Conservation (phyloP, 2,888 invertebrate genomes). For the Agrochola macilenta region DNA sequence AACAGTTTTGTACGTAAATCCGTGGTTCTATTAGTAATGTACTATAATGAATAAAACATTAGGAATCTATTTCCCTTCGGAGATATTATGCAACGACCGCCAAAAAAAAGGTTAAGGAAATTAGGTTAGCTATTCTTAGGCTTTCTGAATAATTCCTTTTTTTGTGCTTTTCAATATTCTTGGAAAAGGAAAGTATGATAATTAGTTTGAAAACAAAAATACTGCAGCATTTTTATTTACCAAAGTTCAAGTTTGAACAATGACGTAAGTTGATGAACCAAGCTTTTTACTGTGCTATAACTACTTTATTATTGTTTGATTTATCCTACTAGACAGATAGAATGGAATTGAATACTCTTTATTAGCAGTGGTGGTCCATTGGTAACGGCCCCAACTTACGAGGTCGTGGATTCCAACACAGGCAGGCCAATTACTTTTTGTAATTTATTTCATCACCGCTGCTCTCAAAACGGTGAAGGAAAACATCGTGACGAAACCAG, state of each 20-base stretch:
- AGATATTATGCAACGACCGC: conserved; percentile 4
- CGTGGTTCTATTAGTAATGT: not conserved
- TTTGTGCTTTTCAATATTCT: not conserved
- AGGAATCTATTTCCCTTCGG: not conserved
- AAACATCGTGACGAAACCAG: too few relatives aligned
- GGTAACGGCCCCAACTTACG: too few relatives aligned
- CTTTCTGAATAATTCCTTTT: conserved; percentile 2
- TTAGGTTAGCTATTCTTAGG: not conserved
- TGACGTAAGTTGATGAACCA: not conserved
- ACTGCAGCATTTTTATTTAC: not conserved
- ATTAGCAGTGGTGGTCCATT: too few relatives aligned
- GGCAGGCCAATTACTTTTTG: too few relatives aligned
- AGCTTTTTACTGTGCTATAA: not conserved
- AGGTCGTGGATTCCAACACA: too few relatives aligned
- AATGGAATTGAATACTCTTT: not conserved
- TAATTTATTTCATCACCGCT: too few relatives aligned
- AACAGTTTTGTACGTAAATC: not conserved
- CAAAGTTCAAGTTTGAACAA: not conserved
- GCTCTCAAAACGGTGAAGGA: too few relatives aligned
- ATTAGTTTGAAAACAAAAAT: not conserved
- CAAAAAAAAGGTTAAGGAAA: not conserved
- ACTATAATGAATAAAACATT: conserved; percentile 29
- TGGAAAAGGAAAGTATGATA: not conserved
- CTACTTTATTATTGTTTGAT: not conserved
- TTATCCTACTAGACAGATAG: not conserved